Percentiles rank a stretch among this genome's conserved stretches.
These are phyloP conservation scores for Daphoenositta chrysoptera DNA, from an alignment of 2,113 vertebrate species.

Conservation along the genomic window DNA sequence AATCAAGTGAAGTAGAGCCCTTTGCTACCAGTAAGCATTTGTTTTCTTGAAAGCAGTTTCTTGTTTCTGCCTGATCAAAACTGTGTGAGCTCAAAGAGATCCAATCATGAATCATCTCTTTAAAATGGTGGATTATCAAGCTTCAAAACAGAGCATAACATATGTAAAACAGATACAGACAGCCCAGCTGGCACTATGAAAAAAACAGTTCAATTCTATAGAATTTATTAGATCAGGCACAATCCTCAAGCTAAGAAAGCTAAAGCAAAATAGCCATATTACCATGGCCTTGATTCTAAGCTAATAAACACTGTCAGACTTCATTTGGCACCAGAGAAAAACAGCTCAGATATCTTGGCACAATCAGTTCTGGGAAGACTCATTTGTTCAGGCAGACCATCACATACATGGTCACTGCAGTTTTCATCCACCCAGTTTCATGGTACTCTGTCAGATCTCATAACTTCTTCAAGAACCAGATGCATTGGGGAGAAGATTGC, in stretches of 20 bases:
- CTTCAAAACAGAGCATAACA: not conserved
- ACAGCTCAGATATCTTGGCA: not conserved
- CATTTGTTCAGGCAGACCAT: not conserved
- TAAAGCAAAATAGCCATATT: not conserved
- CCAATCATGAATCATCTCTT: not conserved
- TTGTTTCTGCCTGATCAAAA: not conserved
- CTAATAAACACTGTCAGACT: constrained; percentile 6
- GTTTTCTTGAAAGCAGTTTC: not conserved
- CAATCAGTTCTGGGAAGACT: not conserved
- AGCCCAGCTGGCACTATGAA: not conserved
- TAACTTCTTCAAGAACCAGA: not conserved
- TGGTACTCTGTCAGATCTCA: not conserved
- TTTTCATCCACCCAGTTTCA: not conserved
- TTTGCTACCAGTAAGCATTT: not conserved
- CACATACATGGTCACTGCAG: not conserved
- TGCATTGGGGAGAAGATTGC: not conserved
- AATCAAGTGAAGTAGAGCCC: not conserved
- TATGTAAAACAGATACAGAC: not conserved
- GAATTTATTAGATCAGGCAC: not conserved
- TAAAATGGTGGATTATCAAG: not conserved
- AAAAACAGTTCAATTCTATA: not conserved
- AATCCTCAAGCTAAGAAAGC: not conserved
- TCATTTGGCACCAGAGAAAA: not conserved
- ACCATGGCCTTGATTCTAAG: not conserved
- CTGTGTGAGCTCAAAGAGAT: not conserved